Base-by-base conservation (phyloP, 1,140 invertebrate genomes). In the Euglossa dilemma region DNA sequence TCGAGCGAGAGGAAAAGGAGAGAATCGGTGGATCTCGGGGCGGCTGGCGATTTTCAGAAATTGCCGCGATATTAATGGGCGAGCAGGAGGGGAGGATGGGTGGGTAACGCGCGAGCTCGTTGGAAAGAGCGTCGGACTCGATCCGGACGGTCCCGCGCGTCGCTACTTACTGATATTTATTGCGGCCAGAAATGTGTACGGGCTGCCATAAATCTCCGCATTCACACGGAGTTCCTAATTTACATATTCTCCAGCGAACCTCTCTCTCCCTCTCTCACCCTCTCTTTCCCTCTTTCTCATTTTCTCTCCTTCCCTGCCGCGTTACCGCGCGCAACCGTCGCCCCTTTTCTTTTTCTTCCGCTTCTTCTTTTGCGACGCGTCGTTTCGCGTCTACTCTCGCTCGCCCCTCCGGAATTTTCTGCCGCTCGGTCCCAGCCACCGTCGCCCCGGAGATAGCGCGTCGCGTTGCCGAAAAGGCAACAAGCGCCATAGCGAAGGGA, bases 141-240 rank as follows among this genome's bases (percentile, higher is more conserved):
- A 85, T 81, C 83, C 85, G 85, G 77, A 84, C 83, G 71, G 83
- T 87, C 88, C 88, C 90, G 89, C 85, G 89, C 90, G 90, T 90
- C 88, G 92, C 93, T 94, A 93, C 93, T 94, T 94, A 93, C 93
- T 93, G 92, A 93, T 94, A 93, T 93, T 94, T 94, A 92, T 94
- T 93, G 91, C 92, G 91, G 90, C 91, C 92, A 93, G 92, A 93
- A 94, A 93, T 93, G 92, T 92, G 93, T 93, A 93, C 90, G 90
- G 90, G 87, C 90, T 89, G 87, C 91, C 92, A 94, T 94, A 93
- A 94, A 94, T 94, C 93, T 93, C 92, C 91, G 93, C 92, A 93
- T 94, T 94, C 93, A 94, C 92, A 93, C 92, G 92, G 86, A 91
- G 92, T 93, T 93, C 92, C 93, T 93, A 93, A 94, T 94, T 93